phyloP scores from a whole-genome alignment of 2,888 invertebrate genomes.

The Macropis europaea region DNA sequence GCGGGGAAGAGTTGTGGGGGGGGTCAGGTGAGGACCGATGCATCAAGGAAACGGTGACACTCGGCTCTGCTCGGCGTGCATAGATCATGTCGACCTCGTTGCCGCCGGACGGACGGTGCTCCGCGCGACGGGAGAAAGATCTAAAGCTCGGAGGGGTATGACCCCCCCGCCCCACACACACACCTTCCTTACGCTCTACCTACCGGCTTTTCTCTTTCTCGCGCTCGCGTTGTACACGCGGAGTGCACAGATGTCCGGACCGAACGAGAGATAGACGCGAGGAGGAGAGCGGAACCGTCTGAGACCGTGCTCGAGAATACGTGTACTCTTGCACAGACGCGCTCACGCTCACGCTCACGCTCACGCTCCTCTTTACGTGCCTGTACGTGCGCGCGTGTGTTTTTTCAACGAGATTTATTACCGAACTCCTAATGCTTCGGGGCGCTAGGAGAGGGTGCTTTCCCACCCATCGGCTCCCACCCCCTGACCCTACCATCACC shows the following conservation, averaged over 20 bases:
- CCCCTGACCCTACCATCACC: conserved; percentile 26
- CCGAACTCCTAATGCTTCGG: conserved; percentile 76
- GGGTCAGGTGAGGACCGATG: conserved; percentile 68
- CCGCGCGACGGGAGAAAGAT: conserved; percentile 44
- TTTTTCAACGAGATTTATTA: conserved; percentile 79
- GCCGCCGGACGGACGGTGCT: conserved; percentile 54
- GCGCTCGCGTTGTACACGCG: conserved; percentile 36
- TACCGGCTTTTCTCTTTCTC: conserved; percentile 50
- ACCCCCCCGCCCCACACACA: conserved; percentile 6
- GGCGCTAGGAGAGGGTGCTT: conserved; percentile 61
- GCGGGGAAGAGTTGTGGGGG: conserved; percentile 39
- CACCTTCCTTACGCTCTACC: conserved; percentile 27
- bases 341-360: too few relatives aligned
- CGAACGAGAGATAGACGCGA: conserved; percentile 63
- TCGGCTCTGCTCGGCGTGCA: conserved; percentile 67
- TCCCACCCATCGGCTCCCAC: conserved; percentile 47
- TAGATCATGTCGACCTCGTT: conserved; percentile 73
- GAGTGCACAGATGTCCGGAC: conserved; percentile 63
- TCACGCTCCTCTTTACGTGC: conserved; percentile 19
- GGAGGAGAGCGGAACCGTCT: conserved; percentile 56
- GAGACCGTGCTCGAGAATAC: conserved; percentile 45
- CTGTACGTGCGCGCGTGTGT: conserved; percentile 65
- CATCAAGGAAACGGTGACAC: conserved; percentile 73
- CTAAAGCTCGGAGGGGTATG: conserved; percentile 47
- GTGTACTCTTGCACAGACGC: conserved; percentile 26